Conservation (phyloP, 2,797 vertebrate species). For the Rhinella marina region DNA sequence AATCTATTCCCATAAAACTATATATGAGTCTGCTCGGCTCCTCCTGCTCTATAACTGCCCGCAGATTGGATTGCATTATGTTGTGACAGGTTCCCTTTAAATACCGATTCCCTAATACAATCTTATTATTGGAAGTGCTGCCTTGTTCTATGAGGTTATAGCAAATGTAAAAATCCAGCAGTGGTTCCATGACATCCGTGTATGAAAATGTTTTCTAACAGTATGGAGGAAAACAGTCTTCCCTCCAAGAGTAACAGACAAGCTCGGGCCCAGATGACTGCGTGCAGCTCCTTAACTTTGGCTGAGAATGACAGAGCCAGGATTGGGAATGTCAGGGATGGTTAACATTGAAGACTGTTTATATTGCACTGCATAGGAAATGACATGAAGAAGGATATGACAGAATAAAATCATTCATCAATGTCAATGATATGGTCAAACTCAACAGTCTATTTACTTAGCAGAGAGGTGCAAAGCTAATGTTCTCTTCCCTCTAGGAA, state of each 20-base stretch:
- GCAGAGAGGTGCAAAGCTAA: conserved; percentile 40
- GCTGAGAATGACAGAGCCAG: conserved; percentile 30
- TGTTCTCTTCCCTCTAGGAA: conserved; percentile 18
- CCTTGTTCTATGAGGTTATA: neutral
- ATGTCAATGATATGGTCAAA: conserved; percentile 51
- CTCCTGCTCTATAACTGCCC: too few relatives aligned
- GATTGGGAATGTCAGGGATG: conserved; percentile 27
- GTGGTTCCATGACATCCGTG: neutral
- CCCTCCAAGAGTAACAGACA: conserved; percentile 7
- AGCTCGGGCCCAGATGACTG: conserved; percentile 7
- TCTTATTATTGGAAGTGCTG: too few relatives aligned
- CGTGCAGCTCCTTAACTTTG: conserved; percentile 19
- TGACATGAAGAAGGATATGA: conserved; percentile 44
- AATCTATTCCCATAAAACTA: too few relatives aligned
- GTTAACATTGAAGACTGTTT: conserved; percentile 48
- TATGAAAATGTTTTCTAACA: conserved; percentile 3
- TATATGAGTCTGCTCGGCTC: too few relatives aligned
- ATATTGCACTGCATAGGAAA: conserved; percentile 47
- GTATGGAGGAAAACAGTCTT: conserved; percentile 8
- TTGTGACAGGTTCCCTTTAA: too few relatives aligned
- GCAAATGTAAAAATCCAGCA: neutral
- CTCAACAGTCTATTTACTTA: conserved; percentile 49
- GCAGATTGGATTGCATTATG: too few relatives aligned
- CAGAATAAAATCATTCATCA: conserved; percentile 57
- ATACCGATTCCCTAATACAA: too few relatives aligned